Evolutionary conservation across 2,888 invertebrate species (phyloP), one percentile per base, ranked within the genome.

Genomic region (Drosophila neotestacea): DNA sequence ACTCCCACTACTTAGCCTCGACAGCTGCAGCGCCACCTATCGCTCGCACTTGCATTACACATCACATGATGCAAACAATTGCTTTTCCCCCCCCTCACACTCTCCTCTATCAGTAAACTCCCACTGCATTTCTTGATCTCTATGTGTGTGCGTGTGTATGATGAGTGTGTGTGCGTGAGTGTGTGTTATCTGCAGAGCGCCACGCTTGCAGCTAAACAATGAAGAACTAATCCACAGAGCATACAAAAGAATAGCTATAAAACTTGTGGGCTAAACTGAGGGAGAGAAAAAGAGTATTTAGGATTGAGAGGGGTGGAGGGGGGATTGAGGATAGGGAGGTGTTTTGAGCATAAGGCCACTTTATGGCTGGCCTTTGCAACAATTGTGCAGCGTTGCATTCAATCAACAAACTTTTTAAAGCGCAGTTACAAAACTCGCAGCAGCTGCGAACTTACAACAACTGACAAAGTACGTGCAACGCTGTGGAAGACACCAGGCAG

Each of bases 221-320:
- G 88, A 85, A 85, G 83, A 85, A 85, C 84, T 85, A 88, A 85
- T 85, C 88, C 84, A 78, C 77, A 75, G 84, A 76, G 88, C 80
- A 85, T 88, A 85, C 84, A 85, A 85, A 85, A 80, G 88, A 85
- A 88, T 88, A 79, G 88, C 88, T 72, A 84, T 84, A 88, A 84
- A 84, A 85, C 85, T 67, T 70, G 68, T 79, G 81, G 71, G 73
- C 76, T 61, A 22, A 30, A 34, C 42, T 13, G 13, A 34, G 11
- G 4, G 22, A 28, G 2, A 16, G 13, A 4, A 1, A 41, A 10
- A 30, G 32, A 13, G 47, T 16, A 38, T 27, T 32, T 5, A 44
- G 56, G 36, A 61, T 51, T n/a, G 4, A 10, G 6, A 51, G 22
- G 4, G 1, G 16, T 16, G 16, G 6, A 1, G 44, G 11, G 34